Percentiles rank a stretch among this genome's conserved stretches.
Conservation (phyloP, 2,797 vertebrate species). For the Chaetodon trifasciatus region DNA sequence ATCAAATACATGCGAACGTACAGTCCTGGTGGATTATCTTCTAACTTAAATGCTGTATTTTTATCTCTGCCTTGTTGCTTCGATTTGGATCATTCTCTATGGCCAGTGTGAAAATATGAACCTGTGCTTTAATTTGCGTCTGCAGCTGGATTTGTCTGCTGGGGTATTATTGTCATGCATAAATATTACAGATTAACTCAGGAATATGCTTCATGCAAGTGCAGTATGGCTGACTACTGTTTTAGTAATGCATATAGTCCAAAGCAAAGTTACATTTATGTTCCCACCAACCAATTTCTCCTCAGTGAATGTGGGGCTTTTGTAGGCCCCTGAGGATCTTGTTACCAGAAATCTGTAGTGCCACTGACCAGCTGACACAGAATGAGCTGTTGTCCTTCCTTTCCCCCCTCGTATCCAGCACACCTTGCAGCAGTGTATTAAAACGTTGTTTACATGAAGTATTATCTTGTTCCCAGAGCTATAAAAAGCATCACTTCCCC, state of each 20-base stretch:
- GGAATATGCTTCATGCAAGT: background rate
- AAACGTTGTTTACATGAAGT: background rate
- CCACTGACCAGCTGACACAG: constrained; percentile 2
- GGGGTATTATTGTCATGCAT: background rate
- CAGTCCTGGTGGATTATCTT: background rate
- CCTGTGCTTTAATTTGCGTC: background rate
- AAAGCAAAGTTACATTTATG: constrained; percentile 10
- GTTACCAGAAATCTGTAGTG: constrained; percentile 14
- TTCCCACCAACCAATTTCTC: background rate
- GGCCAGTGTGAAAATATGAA: background rate
- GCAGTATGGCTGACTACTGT: background rate
- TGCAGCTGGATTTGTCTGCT: background rate
- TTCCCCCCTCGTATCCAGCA: background rate
- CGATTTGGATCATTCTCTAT: background rate
- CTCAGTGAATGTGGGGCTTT: constrained; percentile 3
- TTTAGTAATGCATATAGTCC: background rate
- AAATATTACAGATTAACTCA: background rate
- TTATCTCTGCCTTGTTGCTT: background rate
- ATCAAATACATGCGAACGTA: background rate
- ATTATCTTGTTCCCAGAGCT: background rate
- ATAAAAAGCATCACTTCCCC: background rate
- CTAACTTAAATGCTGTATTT: background rate
- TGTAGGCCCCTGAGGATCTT: constrained; percentile 19
- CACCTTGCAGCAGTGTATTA: constrained; percentile 17
- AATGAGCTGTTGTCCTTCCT: background rate